Evolutionary conservation across 2,113 vertebrate species (phyloP).

Genomic region (Octodon degus): DNA sequence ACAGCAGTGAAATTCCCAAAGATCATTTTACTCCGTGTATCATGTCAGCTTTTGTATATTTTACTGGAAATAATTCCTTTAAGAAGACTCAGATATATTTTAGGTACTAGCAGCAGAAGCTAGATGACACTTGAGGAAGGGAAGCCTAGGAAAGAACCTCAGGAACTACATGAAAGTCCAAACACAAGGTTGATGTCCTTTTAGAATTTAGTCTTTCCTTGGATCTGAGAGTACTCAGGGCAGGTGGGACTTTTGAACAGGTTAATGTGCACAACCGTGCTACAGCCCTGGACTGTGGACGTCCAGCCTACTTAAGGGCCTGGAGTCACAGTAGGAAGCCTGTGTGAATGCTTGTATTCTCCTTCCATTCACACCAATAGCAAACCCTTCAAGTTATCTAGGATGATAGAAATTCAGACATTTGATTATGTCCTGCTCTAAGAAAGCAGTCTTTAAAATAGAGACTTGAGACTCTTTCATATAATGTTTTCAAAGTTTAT

Average conservation of each 20-base stretch:
- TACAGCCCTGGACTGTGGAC: neutral
- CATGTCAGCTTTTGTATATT: neutral
- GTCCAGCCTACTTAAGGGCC: neutral
- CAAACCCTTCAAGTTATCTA: neutral
- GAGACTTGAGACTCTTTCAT: neutral
- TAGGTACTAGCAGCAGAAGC: neutral
- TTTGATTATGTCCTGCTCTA: neutral
- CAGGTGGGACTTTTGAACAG: neutral
- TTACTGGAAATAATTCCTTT: neutral
- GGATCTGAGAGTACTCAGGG: neutral
- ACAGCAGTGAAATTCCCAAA: neutral
- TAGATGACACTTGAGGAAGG: neutral
- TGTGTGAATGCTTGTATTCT: neutral
- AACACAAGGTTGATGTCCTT: neutral
- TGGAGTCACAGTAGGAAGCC: neutral
- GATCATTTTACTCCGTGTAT: neutral
- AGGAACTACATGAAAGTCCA: neutral
- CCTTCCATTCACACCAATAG: neutral
- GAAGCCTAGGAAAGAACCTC: neutral
- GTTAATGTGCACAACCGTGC: neutral
- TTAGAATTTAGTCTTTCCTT: neutral
- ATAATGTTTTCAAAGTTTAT: neutral
- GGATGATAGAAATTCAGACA: neutral
- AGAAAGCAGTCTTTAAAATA: neutral
- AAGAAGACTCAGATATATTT: slow-evolving; percentile 33